Evolutionary conservation across 53 echinoderm and acorn worm species (phyloP).

Genomic region (Echinometra lucunter): DNA sequence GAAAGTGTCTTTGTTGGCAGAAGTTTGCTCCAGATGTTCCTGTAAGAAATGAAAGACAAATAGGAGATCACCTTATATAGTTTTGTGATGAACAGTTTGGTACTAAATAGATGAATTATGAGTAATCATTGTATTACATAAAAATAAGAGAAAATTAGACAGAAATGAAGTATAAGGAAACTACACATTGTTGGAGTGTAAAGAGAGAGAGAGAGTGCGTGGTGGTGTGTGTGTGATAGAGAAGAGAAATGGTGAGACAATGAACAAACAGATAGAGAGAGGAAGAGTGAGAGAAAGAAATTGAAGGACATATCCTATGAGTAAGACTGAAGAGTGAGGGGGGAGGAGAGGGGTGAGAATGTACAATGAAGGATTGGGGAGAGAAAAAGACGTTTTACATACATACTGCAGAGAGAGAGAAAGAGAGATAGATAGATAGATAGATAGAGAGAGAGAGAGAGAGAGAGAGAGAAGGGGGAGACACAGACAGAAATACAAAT

Average conservation of each 20-base stretch:
- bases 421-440: neutral
- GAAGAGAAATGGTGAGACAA: no score
- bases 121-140: neutral
- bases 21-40: neutral
- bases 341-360: neutral
- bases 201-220: neutral
- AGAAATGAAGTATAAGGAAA: neutral
- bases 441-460: neutral
- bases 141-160: neutral
- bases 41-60: neutral
- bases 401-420: neutral
- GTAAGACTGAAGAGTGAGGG: neutral
- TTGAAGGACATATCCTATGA: no score
- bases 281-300: neutral
- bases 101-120: no score
- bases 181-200: neutral
- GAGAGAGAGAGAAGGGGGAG: neutral
- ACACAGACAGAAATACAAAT: neutral
- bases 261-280: neutral
- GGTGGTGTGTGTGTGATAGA: neutral
- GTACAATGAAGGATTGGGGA: neutral
- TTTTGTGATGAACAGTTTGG: no score
- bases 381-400: neutral
- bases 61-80: neutral
- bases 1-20: neutral